These are phyloP conservation scores for Eonycteris spelaea DNA, from an alignment of 2,113 vertebrate species.

Conservation along the genomic window DNA sequence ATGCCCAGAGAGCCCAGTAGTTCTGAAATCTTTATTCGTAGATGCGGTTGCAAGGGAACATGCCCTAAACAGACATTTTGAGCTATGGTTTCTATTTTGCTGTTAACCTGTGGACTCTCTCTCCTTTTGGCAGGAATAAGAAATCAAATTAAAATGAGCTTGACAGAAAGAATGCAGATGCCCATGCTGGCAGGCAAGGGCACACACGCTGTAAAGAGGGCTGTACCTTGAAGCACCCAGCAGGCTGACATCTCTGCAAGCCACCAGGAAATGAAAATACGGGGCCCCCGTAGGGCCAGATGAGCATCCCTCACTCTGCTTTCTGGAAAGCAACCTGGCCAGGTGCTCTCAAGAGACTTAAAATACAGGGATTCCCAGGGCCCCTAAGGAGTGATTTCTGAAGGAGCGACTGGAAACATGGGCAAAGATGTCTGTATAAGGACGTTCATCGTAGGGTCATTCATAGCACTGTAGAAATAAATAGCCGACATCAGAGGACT, in stretches of 20 bases:
- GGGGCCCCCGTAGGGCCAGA: too few species aligned
- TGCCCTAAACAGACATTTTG: not conserved
- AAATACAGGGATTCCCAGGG: not conserved
- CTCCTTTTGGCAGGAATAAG: constrained; percentile 29
- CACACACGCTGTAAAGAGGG: rapidly evolving
- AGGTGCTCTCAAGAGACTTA: not conserved
- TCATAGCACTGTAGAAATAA: rapidly evolving
- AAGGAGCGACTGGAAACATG: not conserved
- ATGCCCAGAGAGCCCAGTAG: not conserved
- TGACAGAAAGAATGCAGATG: not conserved
- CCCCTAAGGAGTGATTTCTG: not conserved
- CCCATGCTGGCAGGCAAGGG: rapidly evolving
- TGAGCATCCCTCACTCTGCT: not conserved
- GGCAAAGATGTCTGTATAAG: not conserved
- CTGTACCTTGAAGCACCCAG: not conserved
- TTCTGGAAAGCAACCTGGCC: not conserved
- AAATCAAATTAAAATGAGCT: not conserved
- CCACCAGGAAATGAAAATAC: not conserved
- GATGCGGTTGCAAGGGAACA: not conserved
- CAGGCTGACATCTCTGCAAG: not conserved
- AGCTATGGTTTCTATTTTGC: constrained; percentile 35
- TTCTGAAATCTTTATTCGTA: constrained; percentile 39
- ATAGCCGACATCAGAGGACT: not conserved
- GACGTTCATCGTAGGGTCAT: rapidly evolving
- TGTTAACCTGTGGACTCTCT: constrained; percentile 1